Evolutionary conservation across 1,140 invertebrate genomes (phyloP), one percentile per base, ranked within the genome.

Genomic region (Tribolium castaneum): DNA sequence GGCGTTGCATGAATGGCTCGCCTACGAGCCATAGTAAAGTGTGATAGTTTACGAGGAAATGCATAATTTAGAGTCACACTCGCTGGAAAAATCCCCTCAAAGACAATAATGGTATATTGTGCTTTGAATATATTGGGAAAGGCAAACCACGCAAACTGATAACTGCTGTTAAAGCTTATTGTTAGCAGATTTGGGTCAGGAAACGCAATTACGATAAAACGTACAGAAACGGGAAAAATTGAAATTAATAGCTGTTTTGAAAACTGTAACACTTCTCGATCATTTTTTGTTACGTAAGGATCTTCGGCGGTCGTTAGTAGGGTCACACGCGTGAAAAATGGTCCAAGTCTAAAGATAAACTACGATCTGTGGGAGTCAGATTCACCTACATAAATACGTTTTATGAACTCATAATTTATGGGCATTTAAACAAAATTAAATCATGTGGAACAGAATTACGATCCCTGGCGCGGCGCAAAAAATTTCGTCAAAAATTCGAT

Each of bases 311-410:
- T 9, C 14, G 59, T 66, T 66, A 35, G 30, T 34, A 66, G 25
- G 30, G n/a, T 66, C 59, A 66, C 59, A 66, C 59, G 30, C 59
- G 12, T 66, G 59, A 66, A 66, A 66, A 35, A 66, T 66, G n/a
- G 59, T 14, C 7, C 10, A 14, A 13, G 59, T 66, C 59, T 66
- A 35, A 66, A 66, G 59, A 66, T 66, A 66, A 35, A 66, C 59
- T 66, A 13, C 7, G 4, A 13, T 35, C 30, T 5, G 59, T 66
- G 12, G 59, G 59, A 12, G 59, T 66, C 14, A 22, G 9, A 66
- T 66, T 66, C 59, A 66, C 59, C 59, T 66, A 66, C 59, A 66
- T 66, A 66, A 35, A 66, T 66, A 66, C 7, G 35, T 66, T 66
- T 66, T 66, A 66, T n/a, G 4, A 35, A 39, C 14, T 12, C 6